Conservation (phyloP, 2,797 vertebrate species). For the Paratrypauchen microcephalus region DNA sequence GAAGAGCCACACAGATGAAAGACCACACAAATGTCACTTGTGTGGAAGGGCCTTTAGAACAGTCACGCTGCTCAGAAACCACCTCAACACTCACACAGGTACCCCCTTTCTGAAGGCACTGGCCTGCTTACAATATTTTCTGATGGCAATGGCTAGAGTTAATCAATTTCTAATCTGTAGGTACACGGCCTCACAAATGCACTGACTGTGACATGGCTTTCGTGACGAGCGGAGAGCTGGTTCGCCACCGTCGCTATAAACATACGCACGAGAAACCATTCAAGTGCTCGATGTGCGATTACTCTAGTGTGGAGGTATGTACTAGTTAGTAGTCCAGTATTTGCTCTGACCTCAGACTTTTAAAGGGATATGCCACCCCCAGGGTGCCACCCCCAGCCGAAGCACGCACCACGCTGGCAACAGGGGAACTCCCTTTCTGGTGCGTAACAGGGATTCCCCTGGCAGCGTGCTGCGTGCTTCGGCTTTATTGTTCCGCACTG, state of each 20-base stretch:
- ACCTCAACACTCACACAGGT: slow-evolving; percentile 94
- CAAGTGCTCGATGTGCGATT: slow-evolving; percentile 98
- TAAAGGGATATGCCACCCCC: too few relatives aligned
- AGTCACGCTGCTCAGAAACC: slow-evolving; percentile 93
- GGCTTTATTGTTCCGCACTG: too few relatives aligned
- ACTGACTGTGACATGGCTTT: slow-evolving; percentile 97
- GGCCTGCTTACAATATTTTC: not conserved
- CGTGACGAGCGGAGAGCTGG: slow-evolving; percentile 94
- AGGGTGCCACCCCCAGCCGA: too few relatives aligned
- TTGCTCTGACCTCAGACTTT: not conserved
- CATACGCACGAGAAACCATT: slow-evolving; percentile 97
- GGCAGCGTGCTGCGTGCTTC: too few relatives aligned
- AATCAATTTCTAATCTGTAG: slow-evolving; percentile 54
- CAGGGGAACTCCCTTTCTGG: too few relatives aligned
- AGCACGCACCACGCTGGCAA: too few relatives aligned
- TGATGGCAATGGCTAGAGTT: not conserved
- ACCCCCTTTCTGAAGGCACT: not conserved
- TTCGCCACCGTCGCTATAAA: slow-evolving; percentile 95
- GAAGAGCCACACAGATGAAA: slow-evolving; percentile 97
- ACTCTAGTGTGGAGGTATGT: slow-evolving; percentile 91
- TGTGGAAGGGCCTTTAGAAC: slow-evolving; percentile 95
- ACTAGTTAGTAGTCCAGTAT: not conserved
- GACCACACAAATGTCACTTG: slow-evolving; percentile 95
- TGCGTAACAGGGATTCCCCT: too few relatives aligned
- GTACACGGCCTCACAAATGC: slow-evolving; percentile 96